phyloP scores from a whole-genome alignment of 2,888 invertebrate genomes.

The Augochlorella aurata region DNA sequence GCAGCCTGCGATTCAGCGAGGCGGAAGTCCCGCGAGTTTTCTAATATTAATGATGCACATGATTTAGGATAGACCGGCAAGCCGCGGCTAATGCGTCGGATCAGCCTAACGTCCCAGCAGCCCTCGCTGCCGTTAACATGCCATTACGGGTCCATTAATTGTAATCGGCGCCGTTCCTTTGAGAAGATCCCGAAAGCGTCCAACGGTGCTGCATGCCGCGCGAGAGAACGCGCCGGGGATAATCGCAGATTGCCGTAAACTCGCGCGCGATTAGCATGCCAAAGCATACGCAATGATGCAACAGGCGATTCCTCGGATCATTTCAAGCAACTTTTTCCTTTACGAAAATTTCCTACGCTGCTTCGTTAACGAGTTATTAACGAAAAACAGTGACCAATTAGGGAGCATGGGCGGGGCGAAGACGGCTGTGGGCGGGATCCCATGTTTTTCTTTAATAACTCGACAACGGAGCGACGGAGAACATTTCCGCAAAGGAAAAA shows the following conservation, averaged over 20 bases:
- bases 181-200: conserved; percentile 58
- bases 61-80: neutral
- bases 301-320: neutral
- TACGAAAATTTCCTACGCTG: no score
- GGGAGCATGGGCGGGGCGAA: no score
- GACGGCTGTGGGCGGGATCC: no score
- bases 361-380: no score
- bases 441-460: no score
- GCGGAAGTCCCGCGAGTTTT: neutral
- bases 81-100: conserved; percentile 6
- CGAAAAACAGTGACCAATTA: no score
- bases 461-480: no score
- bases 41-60: neutral
- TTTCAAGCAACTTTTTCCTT: no score
- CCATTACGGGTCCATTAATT: conserved; percentile 62
- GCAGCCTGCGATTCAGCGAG: neutral
- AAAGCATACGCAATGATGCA: no score
- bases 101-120: conserved; percentile 26
- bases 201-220: conserved; percentile 11
- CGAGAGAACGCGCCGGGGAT: conserved; percentile 36
- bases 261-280: conserved; percentile 49
- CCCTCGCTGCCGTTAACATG: conserved; percentile 49
- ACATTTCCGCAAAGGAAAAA: no score
- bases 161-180: conserved; percentile 64
- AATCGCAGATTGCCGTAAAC: conserved; percentile 47